These are phyloP conservation scores for Busseola fusca DNA, from an alignment of 2,888 invertebrate species.

Conservation along the genomic window DNA sequence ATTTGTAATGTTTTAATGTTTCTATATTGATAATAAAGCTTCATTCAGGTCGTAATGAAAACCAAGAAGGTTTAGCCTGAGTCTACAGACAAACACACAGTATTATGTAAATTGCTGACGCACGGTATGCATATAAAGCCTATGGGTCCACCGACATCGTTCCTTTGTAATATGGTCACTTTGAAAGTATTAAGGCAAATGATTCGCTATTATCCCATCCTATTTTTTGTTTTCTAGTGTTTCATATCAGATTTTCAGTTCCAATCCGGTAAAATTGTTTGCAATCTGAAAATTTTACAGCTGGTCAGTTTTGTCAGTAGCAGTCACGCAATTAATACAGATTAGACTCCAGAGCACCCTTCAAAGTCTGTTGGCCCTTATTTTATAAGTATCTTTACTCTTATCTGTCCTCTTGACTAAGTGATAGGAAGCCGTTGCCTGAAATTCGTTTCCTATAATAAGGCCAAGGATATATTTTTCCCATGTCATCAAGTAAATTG, in stretches of 20 bases:
- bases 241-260: not conserved
- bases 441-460: slow-evolving; percentile 9
- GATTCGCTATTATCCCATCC: not conserved
- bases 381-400: not conserved
- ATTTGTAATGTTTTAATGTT: no score
- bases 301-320: not conserved
- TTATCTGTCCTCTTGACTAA: not conserved
- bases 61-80: slow-evolving; percentile 17
- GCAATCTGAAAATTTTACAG: not conserved
- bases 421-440: not conserved
- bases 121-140: slow-evolving; percentile 35
- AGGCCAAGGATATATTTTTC: slow-evolving; percentile 3
- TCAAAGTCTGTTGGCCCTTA: not conserved
- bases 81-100: slow-evolving; percentile 32
- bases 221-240: not conserved
- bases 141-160: slow-evolving; percentile 17
- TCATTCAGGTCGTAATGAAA: slow-evolving; percentile 17
- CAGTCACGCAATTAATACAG: not conserved
- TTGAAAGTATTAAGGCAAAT: slow-evolving; percentile 1
- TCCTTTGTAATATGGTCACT: slow-evolving; percentile 22
- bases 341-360: not conserved
- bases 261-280: not conserved
- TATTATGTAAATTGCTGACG: slow-evolving; percentile 52
- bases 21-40: slow-evolving; percentile 10
- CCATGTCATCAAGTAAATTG: slow-evolving; percentile 18